A percentile compares a stretch with the other conserved stretches of the same genome.
phyloP scores from a whole-genome alignment of 2,888 invertebrate species.

The Eugnorisma glareosa region DNA sequence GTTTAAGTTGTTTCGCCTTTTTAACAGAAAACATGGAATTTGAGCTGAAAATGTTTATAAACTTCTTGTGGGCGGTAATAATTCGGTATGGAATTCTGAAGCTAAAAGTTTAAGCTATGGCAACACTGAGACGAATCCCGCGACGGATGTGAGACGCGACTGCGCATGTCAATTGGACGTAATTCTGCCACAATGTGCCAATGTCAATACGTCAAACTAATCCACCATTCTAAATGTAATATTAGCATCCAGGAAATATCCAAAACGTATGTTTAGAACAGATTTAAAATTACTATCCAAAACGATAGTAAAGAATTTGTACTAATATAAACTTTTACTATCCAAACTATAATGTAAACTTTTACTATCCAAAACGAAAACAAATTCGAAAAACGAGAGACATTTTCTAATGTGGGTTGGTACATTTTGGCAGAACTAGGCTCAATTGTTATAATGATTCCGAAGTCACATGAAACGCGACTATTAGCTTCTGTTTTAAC shows the following conservation, averaged over 20 bases:
- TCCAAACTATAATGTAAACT: not conserved
- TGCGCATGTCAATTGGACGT: not conserved
- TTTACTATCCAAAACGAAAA: not conserved
- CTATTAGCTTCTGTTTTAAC: not conserved
- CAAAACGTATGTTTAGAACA: not conserved
- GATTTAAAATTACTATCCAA: not conserved
- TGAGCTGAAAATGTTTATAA: not conserved
- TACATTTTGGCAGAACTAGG: not conserved
- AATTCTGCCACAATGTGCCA: not conserved
- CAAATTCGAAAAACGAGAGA: not conserved
- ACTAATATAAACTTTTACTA: not conserved
- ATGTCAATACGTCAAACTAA: not conserved
- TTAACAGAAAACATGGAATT: not conserved
- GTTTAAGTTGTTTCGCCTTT: conserved; percentile 5
- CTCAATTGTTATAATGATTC: not conserved
- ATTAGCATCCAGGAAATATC: not conserved
- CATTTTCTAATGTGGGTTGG: not conserved
- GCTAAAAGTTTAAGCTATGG: not conserved
- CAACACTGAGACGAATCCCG: not conserved
- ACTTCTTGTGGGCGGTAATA: not conserved
- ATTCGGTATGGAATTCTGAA: not conserved
- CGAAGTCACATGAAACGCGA: not conserved
- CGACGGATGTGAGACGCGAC: no score
- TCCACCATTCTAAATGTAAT: not conserved
- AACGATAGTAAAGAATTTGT: no score